phyloP scores from a whole-genome alignment of 2,113 vertebrate genomes.

The Burhinus oedicnemus region DNA sequence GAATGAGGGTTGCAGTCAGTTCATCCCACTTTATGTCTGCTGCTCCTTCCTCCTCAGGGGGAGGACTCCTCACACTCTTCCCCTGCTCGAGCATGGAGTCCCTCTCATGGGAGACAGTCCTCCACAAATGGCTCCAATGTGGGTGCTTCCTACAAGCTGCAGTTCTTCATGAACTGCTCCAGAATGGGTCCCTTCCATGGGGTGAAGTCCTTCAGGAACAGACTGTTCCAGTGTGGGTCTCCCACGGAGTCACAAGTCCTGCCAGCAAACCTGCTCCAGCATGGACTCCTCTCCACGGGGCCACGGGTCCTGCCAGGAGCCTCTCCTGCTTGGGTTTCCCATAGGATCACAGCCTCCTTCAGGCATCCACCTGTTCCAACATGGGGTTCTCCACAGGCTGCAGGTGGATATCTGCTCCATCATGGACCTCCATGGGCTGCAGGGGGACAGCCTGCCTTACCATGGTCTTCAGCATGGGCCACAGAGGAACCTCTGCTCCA shows the following conservation, averaged over 20 bases:
- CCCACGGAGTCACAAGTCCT: background rate
- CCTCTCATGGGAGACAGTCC: background rate
- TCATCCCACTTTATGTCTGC: background rate
- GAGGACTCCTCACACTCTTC: background rate
- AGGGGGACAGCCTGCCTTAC: background rate
- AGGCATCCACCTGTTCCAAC: background rate
- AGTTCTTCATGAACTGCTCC: background rate
- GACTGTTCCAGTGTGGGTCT: background rate
- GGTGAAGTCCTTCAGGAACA: background rate
- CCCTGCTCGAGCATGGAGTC: background rate
- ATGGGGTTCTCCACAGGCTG: background rate
- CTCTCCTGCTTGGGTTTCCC: background rate
- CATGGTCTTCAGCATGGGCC: background rate
- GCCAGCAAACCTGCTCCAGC: background rate
- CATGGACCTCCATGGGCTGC: background rate
- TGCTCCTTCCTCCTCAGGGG: background rate
- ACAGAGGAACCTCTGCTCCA: background rate
- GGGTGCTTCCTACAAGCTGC: background rate
- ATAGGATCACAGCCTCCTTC: background rate
- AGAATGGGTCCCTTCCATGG: background rate
- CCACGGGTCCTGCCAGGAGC: background rate
- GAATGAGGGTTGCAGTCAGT: background rate
- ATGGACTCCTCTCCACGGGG: too few relatives aligned
- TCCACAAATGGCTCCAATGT: background rate
- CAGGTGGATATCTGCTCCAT: background rate